Percentiles rank a stretch among this genome's conserved stretches.
phyloP scores from a whole-genome alignment of 2,888 invertebrate species.

The Itoplectis maculator region DNA sequence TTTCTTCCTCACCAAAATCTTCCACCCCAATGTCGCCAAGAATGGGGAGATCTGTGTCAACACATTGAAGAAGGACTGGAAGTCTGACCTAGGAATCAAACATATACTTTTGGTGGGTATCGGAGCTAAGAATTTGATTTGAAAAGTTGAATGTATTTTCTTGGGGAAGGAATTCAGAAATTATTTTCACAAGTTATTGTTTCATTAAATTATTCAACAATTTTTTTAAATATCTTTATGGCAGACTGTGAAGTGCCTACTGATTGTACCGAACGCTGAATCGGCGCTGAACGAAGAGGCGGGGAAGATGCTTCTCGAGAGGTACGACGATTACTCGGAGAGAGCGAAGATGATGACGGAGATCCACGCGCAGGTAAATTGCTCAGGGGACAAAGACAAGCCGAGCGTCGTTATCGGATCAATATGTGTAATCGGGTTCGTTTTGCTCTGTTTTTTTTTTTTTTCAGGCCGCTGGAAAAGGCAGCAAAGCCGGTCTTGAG shows the following conservation, averaged over 20 bases:
- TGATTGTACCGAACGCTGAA: constrained; percentile 98
- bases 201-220: not conserved
- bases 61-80: constrained; percentile 98
- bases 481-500: constrained; percentile 84
- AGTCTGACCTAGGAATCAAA: constrained; percentile 96
- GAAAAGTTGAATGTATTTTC: constrained; percentile 74
- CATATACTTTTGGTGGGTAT: constrained; percentile 92
- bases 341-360: constrained; percentile 96
- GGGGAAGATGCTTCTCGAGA: constrained; percentile 95
- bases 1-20: constrained; percentile 97
- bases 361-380: constrained; percentile 90
- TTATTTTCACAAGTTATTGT: not conserved
- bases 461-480: constrained; percentile 79
- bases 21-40: constrained; percentile 97
- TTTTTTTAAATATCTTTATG: constrained; percentile 70
- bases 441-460: not conserved
- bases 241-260: constrained; percentile 96
- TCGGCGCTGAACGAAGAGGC: constrained; percentile 99
- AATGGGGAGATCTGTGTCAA: constrained; percentile 99
- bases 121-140: not conserved
- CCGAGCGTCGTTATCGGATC: too few species aligned
- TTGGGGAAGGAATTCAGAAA: constrained; percentile 59
- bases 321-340: constrained; percentile 96
- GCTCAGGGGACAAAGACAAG: not conserved
- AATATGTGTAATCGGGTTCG: too few species aligned